Conservation (phyloP, 1,140 invertebrate genomes). For the Saccostrea echinata region DNA sequence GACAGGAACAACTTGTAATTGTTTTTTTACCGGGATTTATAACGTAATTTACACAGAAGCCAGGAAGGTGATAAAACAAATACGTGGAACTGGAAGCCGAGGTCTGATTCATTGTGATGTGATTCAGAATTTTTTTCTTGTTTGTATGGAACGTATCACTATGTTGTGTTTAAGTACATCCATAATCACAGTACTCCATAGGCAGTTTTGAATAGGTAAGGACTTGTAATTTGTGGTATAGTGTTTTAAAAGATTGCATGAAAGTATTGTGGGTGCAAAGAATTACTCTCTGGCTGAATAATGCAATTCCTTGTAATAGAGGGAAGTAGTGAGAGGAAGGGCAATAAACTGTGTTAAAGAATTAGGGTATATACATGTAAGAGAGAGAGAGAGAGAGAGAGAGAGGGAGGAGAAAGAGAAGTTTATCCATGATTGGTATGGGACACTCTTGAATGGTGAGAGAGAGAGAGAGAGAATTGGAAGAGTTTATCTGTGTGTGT, state of each 20-base stretch:
- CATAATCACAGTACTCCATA: background rate
- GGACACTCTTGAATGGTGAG: too few species aligned
- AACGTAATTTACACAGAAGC: background rate
- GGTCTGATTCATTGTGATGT: background rate
- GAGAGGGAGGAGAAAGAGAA: too few species aligned
- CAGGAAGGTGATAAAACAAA: background rate
- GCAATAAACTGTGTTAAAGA: background rate
- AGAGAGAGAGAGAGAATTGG: too few species aligned
- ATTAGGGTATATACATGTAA: too few species aligned
- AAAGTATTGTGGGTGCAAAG: too few species aligned
- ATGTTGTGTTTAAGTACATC: background rate
- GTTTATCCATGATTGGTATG: too few species aligned
- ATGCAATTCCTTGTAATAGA: too few species aligned
- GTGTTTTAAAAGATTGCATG: too few species aligned
- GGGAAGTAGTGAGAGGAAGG: background rate
- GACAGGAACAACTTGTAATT: background rate
- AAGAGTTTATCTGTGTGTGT: too few species aligned
- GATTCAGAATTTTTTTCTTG: background rate
- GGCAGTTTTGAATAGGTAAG: background rate
- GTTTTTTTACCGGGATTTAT: background rate
- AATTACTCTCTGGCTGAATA: too few species aligned
- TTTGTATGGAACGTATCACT: background rate
- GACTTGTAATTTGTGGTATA: too few species aligned
- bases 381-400: background rate
- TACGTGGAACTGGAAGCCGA: background rate